phyloP scores from a whole-genome alignment of 2,113 vertebrate genomes.

The Pedionomus torquatus region DNA sequence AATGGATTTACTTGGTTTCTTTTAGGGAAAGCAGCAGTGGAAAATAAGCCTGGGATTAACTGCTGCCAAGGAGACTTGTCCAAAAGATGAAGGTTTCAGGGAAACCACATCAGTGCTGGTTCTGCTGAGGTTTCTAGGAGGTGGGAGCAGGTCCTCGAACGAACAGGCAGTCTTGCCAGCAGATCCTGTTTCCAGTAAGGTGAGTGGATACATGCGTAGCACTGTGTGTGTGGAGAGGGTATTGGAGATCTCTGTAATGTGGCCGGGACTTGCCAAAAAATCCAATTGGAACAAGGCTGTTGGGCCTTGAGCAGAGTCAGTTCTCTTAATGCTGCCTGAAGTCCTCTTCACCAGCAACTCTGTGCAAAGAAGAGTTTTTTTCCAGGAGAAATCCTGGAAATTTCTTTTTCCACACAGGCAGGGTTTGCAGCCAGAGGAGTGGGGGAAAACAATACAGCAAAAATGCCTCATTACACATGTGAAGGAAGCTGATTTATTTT shows the following conservation, averaged over 20 bases:
- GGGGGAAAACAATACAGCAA: not conserved
- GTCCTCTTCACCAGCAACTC: not conserved
- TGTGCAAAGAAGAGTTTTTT: not conserved
- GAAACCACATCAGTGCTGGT: not conserved
- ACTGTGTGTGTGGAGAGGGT: not conserved
- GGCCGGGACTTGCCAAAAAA: not conserved
- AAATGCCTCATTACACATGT: not conserved
- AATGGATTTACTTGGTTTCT: not conserved
- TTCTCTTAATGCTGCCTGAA: not conserved
- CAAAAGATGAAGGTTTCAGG: not conserved
- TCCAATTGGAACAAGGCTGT: rapidly evolving
- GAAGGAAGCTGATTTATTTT: not conserved
- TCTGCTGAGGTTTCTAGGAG: not conserved
- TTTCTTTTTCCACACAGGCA: not conserved
- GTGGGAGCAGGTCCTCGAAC: not conserved
- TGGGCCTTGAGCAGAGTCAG: not conserved
- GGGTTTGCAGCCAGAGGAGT: not conserved
- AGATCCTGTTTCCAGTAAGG: not conserved
- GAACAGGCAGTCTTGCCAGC: not conserved
- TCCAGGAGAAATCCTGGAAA: not conserved
- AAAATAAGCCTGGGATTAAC: not conserved
- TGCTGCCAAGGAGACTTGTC: not conserved
- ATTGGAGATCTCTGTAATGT: not conserved
- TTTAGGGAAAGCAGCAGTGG: not conserved
- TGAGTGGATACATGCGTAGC: not conserved